Conservation (phyloP, 1,140 invertebrate species). For the Steinernema khuongi region DNA sequence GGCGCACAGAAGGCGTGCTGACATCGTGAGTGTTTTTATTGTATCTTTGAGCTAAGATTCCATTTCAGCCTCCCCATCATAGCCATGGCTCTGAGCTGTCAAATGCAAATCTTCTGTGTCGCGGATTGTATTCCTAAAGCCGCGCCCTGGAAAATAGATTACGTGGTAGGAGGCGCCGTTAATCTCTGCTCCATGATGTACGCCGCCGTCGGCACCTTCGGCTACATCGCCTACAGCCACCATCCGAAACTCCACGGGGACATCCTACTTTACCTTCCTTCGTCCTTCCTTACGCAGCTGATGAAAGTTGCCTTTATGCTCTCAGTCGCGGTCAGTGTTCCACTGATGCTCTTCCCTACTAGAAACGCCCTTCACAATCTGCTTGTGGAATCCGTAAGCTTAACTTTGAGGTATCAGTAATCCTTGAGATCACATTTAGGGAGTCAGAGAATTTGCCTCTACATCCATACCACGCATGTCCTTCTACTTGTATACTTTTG, state of each 20-base stretch:
- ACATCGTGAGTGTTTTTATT: slow-evolving; percentile 23
- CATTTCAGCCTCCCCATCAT: slow-evolving; percentile 77
- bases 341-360: slow-evolving; percentile 90
- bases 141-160: slow-evolving; percentile 80
- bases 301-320: slow-evolving; percentile 89
- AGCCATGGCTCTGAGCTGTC: slow-evolving; percentile 87
- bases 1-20: slow-evolving; percentile 40
- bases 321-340: slow-evolving; percentile 88
- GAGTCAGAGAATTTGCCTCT: slow-evolving; percentile 70
- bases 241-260: slow-evolving; percentile 71
- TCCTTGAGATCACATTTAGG: slow-evolving; percentile 62
- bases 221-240: slow-evolving; percentile 77
- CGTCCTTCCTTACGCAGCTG: slow-evolving; percentile 73
- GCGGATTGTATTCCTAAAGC: slow-evolving; percentile 82
- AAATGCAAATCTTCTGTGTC: slow-evolving; percentile 92
- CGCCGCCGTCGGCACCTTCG: slow-evolving; percentile 75
- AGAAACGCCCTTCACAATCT: slow-evolving; percentile 85
- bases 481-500: slow-evolving; percentile 74
- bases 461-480: slow-evolving; percentile 52
- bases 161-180: slow-evolving; percentile 77
- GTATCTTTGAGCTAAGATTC: background rate
- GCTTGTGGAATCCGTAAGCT: slow-evolving; percentile 73
- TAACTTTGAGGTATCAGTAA: slow-evolving; percentile 40
- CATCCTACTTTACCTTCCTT: slow-evolving; percentile 76
- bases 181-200: slow-evolving; percentile 81